Conservation (phyloP, 2,888 invertebrate genomes). For the Plagodis dolabraria region DNA sequence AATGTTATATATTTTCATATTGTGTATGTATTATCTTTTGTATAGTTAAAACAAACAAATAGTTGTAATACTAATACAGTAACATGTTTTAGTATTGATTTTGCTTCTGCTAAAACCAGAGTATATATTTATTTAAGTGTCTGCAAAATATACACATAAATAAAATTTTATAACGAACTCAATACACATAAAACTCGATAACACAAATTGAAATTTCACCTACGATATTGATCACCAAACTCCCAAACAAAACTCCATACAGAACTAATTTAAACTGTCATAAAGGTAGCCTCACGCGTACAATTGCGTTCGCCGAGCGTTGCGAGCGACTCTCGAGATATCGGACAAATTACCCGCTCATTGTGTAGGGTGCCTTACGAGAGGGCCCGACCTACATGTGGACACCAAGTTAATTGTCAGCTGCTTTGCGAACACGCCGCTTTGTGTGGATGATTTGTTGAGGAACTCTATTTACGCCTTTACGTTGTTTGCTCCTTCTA, state of each 20-base stretch:
- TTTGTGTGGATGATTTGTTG: constrained; percentile 18
- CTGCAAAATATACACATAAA: no score
- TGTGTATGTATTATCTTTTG: no score
- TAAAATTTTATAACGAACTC: no score
- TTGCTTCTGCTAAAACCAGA: no score
- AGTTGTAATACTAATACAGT: no score
- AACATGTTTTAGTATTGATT: no score
- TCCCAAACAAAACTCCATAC: constrained; percentile 17
- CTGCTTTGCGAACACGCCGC: constrained; percentile 20
- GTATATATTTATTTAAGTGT: no score
- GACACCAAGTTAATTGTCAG: constrained; percentile 54
- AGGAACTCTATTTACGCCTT: constrained; percentile 21
- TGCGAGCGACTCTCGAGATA: constrained; percentile 31
- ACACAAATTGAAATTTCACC: constrained; percentile 7
- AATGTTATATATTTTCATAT: no score
- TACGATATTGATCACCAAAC: constrained; percentile 28
- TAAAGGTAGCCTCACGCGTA: constrained; percentile 37
- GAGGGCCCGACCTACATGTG: constrained; percentile 62
- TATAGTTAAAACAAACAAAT: no score
- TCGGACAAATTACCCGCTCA: constrained; percentile 31
- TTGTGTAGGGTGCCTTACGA: constrained; percentile 42
- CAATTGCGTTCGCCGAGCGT: constrained; percentile 28
- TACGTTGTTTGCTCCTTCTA: neutral
- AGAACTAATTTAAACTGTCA: constrained; percentile 45
- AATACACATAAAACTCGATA: no score